A percentile compares a stretch with the other conserved stretches of the same genome.
Evolutionary conservation across 2,113 vertebrate species (phyloP).

Genomic region (Chiloscyllium plagiosum): DNA sequence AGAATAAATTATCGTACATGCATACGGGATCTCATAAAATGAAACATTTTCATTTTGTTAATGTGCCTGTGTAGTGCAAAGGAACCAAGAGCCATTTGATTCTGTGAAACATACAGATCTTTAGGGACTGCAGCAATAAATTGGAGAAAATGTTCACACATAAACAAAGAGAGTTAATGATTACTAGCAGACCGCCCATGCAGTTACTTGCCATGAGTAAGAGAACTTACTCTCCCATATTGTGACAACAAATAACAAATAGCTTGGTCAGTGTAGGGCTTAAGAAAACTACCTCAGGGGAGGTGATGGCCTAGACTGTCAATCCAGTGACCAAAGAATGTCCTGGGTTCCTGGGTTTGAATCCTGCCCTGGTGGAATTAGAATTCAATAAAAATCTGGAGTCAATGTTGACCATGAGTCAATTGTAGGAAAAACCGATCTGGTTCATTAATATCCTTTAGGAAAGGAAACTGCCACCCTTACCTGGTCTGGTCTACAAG

Average conservation of each 20-base stretch:
- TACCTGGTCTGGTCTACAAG: too few species aligned
- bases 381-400: too few species aligned
- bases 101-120: background rate
- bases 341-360: too few species aligned
- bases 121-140: background rate
- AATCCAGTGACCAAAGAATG: too few species aligned
- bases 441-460: too few species aligned
- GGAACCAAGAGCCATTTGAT: background rate
- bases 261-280: background rate
- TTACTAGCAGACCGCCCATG: background rate
- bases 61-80: background rate
- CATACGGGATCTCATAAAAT: background rate
- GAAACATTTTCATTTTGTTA: slow-evolving; percentile 22
- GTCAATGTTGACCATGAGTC: too few species aligned
- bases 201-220: background rate
- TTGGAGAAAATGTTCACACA: background rate
- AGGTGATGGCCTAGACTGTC: too few species aligned
- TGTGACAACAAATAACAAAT: background rate
- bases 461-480: too few species aligned
- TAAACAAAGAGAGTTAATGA: background rate
- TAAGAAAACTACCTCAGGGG: too few species aligned
- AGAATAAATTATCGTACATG: background rate
- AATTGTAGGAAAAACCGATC: too few species aligned
- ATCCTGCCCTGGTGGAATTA: too few species aligned
- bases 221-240: background rate